These are phyloP conservation scores for Apis cerana DNA, from an alignment of 1,140 invertebrate species.

Conservation along the genomic window DNA sequence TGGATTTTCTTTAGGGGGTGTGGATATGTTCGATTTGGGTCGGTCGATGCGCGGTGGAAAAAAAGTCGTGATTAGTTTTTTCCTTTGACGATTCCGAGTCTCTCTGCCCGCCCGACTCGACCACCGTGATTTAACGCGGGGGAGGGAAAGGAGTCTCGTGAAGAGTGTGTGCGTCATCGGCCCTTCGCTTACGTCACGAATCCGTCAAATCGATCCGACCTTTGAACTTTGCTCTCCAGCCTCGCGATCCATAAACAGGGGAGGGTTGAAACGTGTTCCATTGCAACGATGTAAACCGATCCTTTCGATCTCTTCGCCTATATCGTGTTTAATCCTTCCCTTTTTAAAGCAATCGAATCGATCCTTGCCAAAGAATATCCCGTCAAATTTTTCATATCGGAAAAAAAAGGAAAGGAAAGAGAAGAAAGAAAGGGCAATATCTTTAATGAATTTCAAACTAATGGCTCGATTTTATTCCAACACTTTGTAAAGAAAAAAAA, in stretches of 20 bases:
- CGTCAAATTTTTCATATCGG: no score
- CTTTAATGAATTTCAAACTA: no score
- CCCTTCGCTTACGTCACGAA: conserved; percentile 20
- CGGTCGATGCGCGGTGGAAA: background rate
- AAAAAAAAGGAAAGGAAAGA: no score
- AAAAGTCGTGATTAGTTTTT: conserved; percentile 16
- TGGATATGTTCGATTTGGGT: background rate
- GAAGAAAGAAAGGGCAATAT: no score
- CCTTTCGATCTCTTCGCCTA: background rate
- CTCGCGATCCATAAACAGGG: background rate
- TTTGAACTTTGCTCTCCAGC: conserved; percentile 15
- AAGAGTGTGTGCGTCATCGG: background rate
- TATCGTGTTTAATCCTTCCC: background rate
- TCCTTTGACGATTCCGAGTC: background rate
- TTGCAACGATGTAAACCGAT: background rate
- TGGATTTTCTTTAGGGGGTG: background rate
- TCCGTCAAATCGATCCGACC: conserved; percentile 33
- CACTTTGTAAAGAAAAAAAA: background rate
- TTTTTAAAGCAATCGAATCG: no score
- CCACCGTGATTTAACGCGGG: no score
- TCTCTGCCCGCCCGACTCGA: no score
- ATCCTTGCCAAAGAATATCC: no score
- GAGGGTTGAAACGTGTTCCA: background rate
- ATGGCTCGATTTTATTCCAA: no score
- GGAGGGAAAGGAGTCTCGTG: no score